Conservation (phyloP, 2,113 vertebrate genomes). For the Pterocles orientalis region DNA sequence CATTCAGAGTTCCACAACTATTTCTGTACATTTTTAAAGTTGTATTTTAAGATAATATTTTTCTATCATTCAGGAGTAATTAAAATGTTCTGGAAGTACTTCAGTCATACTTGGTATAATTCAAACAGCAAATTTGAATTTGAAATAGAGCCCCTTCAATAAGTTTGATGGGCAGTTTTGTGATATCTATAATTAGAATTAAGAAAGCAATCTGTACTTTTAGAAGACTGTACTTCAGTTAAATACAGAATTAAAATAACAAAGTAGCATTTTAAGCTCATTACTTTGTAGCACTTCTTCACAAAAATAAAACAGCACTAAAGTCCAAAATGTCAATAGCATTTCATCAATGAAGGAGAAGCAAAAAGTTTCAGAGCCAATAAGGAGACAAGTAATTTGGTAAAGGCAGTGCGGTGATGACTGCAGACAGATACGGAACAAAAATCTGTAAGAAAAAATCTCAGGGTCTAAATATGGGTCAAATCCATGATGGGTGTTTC, state of each 20-base stretch:
- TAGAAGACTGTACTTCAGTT: not conserved
- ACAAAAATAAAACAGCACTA: not conserved
- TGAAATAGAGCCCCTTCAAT: not conserved
- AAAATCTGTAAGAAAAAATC: not conserved
- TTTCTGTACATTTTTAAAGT: not conserved
- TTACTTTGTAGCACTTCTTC: not conserved
- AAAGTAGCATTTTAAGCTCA: not conserved
- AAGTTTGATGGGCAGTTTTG: not conserved
- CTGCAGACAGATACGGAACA: not conserved
- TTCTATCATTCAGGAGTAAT: not conserved
- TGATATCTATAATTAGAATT: not conserved
- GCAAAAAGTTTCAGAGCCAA: not conserved
- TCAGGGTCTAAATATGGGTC: not conserved
- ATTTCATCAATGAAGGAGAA: not conserved
- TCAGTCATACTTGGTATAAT: not conserved
- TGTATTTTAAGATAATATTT: slow-evolving; percentile 34
- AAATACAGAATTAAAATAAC: not conserved
- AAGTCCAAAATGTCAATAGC: not conserved
- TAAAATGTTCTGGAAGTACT: slow-evolving; percentile 25
- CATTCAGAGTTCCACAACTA: not conserved
- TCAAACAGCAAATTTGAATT: not conserved
- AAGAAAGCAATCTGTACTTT: not conserved
- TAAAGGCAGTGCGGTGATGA: not conserved
- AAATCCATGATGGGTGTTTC: not conserved
- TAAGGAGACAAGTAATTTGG: not conserved